Evolutionary conservation across 2,888 invertebrate genomes (phyloP).

Genomic region (Ditula angustiorana): DNA sequence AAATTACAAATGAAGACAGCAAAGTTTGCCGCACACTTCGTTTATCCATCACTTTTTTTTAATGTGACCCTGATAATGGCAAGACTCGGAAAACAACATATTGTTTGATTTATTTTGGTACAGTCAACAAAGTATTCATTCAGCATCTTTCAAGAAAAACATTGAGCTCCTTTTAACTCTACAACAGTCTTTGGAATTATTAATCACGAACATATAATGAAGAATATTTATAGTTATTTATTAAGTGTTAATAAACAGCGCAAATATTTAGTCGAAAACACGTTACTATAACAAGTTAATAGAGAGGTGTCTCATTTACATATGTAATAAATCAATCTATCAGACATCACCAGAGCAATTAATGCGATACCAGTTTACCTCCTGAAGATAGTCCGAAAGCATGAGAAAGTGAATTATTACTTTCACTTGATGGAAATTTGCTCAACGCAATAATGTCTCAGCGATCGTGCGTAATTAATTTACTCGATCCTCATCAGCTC

Average conservation of each 20-base stretch:
- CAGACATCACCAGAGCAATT: conserved; percentile 21
- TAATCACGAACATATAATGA: too few relatives aligned
- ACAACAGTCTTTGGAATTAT: too few relatives aligned
- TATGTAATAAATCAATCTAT: conserved; percentile 33
- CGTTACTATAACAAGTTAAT: background rate
- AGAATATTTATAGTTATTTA: too few relatives aligned
- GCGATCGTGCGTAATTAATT: conserved; percentile 39
- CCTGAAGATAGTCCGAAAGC: conserved; percentile 39
- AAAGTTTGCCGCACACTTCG: too few relatives aligned
- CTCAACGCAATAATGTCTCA: conserved; percentile 34
- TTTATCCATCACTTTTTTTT: too few relatives aligned
- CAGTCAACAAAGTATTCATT: too few relatives aligned
- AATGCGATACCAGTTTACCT: conserved; percentile 32
- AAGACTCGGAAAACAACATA: too few relatives aligned
- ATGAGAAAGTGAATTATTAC: conserved; percentile 40
- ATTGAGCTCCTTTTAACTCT: too few relatives aligned
- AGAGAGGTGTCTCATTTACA: conserved; percentile 18
- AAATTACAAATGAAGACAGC: too few relatives aligned
- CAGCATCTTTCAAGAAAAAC: too few relatives aligned
- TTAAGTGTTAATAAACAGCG: background rate
- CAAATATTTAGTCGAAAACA: conserved; percentile 2
- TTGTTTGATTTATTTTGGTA: too few relatives aligned
- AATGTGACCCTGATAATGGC: too few relatives aligned
- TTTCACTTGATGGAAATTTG: conserved; percentile 39
- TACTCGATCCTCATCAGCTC: conserved; percentile 20